Evolutionary conservation across 2,797 vertebrate genomes (phyloP).

Genomic region (Tauraco hartlaubi): DNA sequence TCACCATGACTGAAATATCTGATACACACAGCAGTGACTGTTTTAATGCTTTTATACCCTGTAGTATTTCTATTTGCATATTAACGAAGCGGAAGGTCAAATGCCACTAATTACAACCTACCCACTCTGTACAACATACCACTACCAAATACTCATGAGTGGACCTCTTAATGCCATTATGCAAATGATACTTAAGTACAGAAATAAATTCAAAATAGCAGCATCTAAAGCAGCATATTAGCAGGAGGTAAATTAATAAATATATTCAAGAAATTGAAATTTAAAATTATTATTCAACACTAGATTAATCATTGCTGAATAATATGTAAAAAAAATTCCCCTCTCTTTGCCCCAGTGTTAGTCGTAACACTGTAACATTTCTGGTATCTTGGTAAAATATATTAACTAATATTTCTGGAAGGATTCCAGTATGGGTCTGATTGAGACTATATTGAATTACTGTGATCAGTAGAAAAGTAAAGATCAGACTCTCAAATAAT

Average conservation of each 20-base stretch:
- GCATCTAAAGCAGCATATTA: slow-evolving; percentile 78
- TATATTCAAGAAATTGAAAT: slow-evolving; percentile 80
- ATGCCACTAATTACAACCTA: slow-evolving; percentile 96
- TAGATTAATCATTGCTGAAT: slow-evolving; percentile 76
- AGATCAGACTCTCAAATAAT: not conserved
- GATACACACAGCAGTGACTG: not conserved
- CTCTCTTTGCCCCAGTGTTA: not conserved
- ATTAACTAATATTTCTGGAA: slow-evolving; percentile 38
- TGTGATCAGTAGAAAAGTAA: not conserved
- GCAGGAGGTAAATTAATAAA: slow-evolving; percentile 84
- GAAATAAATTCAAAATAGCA: slow-evolving; percentile 85
- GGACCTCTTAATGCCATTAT: slow-evolving; percentile 94
- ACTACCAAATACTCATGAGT: slow-evolving; percentile 87
- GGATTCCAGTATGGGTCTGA: slow-evolving; percentile 10
- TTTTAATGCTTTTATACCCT: slow-evolving; percentile 81
- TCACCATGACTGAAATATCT: not conserved
- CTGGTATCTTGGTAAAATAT: slow-evolving; percentile 27
- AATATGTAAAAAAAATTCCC: not conserved
- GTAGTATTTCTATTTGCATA: slow-evolving; percentile 93
- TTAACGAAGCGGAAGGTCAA: slow-evolving; percentile 96
- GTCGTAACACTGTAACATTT: slow-evolving; percentile 46
- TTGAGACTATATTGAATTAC: not conserved
- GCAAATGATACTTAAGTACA: slow-evolving; percentile 89
- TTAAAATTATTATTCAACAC: slow-evolving; percentile 79
- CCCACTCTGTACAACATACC: slow-evolving; percentile 90